These are phyloP conservation scores for Megalurothrips usitatus DNA, from an alignment of 2,888 invertebrate species.

Conservation along the genomic window DNA sequence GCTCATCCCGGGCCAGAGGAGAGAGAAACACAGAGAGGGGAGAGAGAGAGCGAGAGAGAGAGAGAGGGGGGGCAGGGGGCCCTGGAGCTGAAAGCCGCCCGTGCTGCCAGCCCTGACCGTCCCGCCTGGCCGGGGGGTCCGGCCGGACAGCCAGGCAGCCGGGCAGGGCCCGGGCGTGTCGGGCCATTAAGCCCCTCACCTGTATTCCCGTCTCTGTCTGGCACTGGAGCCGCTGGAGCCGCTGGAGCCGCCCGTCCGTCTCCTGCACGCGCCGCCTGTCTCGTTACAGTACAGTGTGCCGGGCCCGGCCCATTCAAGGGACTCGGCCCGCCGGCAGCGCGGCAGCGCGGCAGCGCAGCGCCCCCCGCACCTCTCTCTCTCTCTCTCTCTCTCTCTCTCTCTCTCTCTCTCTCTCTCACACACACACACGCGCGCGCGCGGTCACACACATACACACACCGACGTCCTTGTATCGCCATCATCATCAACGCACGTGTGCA, in stretches of 20 bases:
- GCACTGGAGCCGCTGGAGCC: neutral
- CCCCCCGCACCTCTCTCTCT: no score
- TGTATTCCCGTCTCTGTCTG: neutral
- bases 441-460: no score
- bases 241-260: neutral
- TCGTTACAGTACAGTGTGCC: neutral
- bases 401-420: no score
- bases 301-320: neutral
- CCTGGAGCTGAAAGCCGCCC: neutral
- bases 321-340: neutral
- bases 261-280: constrained; percentile 19
- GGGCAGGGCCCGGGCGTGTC: neutral
- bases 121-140: neutral
- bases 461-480: no score
- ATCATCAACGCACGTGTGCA: no score
- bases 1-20: neutral
- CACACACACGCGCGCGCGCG: no score
- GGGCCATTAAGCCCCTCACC: constrained; percentile 2
- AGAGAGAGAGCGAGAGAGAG: no score
- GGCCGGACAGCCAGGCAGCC: neutral
- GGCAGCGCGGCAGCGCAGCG: no score
- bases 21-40: no score
- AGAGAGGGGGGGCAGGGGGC: no score
- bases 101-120: neutral
- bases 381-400: no score